A percentile compares a stretch with the other conserved stretches of the same genome.
Conservation (phyloP, 1,140 invertebrate genomes). For the Brachionus manjavacas region DNA sequence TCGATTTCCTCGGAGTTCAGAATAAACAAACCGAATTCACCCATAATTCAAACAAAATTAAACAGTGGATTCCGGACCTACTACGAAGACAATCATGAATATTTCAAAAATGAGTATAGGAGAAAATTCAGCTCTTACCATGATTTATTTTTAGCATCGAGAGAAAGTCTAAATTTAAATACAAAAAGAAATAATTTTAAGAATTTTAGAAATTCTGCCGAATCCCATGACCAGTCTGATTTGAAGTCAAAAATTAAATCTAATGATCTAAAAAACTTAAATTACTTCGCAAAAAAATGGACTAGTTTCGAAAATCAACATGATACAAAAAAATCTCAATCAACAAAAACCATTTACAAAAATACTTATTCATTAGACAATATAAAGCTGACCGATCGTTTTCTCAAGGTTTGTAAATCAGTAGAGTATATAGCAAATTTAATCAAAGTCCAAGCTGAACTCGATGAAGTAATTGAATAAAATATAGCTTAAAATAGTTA, state of each 20-base stretch:
- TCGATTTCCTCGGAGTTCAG: neutral
- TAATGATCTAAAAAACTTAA: neutral
- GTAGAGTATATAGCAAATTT: slow-evolving; percentile 7
- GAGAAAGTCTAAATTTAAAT: neutral
- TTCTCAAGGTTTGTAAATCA: slow-evolving; percentile 16
- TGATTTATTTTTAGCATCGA: neutral
- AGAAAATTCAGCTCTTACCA: neutral
- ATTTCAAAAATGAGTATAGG: neutral
- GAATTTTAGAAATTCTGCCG: neutral
- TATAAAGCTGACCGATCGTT: neutral
- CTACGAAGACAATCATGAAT: neutral
- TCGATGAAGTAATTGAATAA: slow-evolving; percentile 23
- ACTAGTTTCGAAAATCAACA: neutral
- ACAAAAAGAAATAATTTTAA: neutral
- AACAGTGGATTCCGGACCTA: neutral
- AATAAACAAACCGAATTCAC: neutral
- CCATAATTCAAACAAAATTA: neutral
- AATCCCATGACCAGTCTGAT: neutral
- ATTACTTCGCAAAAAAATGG: slow-evolving; percentile 6
- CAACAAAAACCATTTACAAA: neutral
- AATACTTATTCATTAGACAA: neutral
- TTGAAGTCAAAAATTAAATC: neutral
- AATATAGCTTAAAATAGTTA: neutral
- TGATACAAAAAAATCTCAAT: neutral
- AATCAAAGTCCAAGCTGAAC: slow-evolving; percentile 10